Conservation (phyloP, 2,797 vertebrate species). For the Pachyuromys duprasi region DNA sequence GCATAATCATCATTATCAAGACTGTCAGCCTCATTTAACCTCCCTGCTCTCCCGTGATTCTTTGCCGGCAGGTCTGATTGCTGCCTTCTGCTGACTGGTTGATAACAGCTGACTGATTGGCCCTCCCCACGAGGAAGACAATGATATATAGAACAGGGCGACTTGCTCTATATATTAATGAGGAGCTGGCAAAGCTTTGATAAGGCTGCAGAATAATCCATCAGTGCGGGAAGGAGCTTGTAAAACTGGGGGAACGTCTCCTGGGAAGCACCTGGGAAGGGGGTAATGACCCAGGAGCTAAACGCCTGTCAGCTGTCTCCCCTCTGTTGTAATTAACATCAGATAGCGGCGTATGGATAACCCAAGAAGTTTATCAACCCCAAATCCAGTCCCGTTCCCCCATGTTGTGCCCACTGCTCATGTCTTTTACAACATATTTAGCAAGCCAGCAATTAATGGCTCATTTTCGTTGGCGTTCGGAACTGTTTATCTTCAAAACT, state of each 20-base stretch:
- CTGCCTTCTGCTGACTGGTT: conserved; percentile 93
- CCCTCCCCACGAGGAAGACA: conserved; percentile 92
- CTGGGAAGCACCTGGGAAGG: conserved; percentile 90
- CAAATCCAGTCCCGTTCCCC: conserved; percentile 84
- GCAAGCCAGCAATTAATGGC: conserved; percentile 89
- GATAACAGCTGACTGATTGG: conserved; percentile 94
- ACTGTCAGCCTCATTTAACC: conserved; percentile 96
- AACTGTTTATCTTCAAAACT: conserved; percentile 89
- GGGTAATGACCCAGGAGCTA: conserved; percentile 88
- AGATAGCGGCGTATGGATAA: conserved; percentile 85
- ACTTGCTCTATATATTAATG: conserved; percentile 95
- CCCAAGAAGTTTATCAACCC: conserved; percentile 84
- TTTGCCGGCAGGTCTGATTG: conserved; percentile 92
- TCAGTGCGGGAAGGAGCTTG: conserved; percentile 90
- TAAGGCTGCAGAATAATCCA: conserved; percentile 92
- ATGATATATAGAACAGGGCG: conserved; percentile 92
- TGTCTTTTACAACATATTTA: conserved; percentile 85
- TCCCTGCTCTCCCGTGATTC: conserved; percentile 94
- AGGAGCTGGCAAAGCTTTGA: conserved; percentile 95
- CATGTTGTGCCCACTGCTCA: conserved; percentile 76
- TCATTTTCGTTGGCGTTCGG: conserved; percentile 87
- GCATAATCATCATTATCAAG: conserved; percentile 95
- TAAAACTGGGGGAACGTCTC: conserved; percentile 88
- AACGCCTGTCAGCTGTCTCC: conserved; percentile 87
- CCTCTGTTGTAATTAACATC: conserved; percentile 89